Percentiles rank a stretch among this genome's conserved stretches.
Evolutionary conservation across 2,113 vertebrate genomes (phyloP).

Genomic region (Thunnus thynnus): DNA sequence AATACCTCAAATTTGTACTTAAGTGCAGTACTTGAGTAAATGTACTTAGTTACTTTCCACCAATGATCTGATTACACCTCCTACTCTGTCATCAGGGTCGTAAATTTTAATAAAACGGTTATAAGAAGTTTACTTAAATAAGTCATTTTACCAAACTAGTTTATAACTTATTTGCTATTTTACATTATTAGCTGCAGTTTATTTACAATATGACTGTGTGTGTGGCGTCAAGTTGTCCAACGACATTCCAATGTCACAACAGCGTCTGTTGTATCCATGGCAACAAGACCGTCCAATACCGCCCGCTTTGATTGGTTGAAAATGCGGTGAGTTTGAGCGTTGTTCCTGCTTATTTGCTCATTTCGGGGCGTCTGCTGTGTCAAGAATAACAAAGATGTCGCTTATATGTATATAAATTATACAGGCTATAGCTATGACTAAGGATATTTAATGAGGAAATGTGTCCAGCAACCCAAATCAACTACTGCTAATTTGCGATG

Average conservation of each 20-base stretch:
- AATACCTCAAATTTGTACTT: no score
- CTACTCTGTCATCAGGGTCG: no score
- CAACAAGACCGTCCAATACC: slow-evolving; percentile 52
- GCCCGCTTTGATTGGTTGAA: slow-evolving; percentile 40
- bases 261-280: slow-evolving; percentile 71
- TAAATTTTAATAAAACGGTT: neutral
- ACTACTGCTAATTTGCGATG: neutral
- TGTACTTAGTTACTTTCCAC: no score
- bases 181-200: neutral
- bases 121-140: neutral
- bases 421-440: neutral
- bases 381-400: slow-evolving; percentile 29
- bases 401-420: no score
- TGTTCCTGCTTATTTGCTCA: slow-evolving; percentile 38
- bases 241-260: slow-evolving; percentile 4
- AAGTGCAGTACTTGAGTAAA: no score
- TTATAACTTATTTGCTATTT: neutral
- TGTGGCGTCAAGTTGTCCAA: neutral
- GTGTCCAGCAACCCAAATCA: neutral
- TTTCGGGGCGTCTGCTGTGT: neutral
- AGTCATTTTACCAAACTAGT: neutral
- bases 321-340: slow-evolving; percentile 3
- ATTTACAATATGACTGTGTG: neutral
- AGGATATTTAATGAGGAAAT: neutral
- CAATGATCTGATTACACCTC: neutral